These are phyloP conservation scores for Parnassius smintheus DNA, from an alignment of 2,888 invertebrate species.

Conservation along the genomic window DNA sequence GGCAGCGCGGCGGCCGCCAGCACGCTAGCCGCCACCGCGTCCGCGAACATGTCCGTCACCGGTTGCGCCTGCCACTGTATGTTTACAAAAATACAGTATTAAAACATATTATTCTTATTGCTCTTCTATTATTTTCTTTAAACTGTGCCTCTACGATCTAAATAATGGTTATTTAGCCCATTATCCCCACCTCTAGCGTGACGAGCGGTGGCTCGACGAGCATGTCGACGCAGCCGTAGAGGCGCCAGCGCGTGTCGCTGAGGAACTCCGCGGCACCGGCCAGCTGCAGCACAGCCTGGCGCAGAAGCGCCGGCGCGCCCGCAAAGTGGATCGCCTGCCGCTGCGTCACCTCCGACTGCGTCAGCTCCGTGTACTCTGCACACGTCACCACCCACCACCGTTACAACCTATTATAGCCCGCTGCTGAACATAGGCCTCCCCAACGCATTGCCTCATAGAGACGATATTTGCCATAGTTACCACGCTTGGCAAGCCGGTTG, in stretches of 20 bases:
- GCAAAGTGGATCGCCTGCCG: slow-evolving; percentile 94
- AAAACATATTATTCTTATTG: too few relatives aligned
- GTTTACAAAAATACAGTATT: not conserved
- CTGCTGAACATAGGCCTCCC: too few relatives aligned
- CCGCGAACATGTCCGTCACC: slow-evolving; percentile 98
- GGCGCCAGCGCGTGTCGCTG: slow-evolving; percentile 86
- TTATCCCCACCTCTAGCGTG: slow-evolving; percentile 85
- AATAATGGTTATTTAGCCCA: not conserved
- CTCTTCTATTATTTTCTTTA: too few relatives aligned
- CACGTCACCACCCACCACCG: too few relatives aligned
- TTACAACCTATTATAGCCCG: too few relatives aligned
- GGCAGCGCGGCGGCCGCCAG: slow-evolving; percentile 85
- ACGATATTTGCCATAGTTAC: too few relatives aligned
- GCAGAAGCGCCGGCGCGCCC: slow-evolving; percentile 86
- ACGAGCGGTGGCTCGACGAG: slow-evolving; percentile 86
- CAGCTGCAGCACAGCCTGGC: slow-evolving; percentile 89
- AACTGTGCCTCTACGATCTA: too few relatives aligned
- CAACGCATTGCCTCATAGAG: too few relatives aligned
- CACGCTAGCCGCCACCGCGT: slow-evolving; percentile 94
- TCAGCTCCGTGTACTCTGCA: slow-evolving; percentile 96
- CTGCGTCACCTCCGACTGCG: slow-evolving; percentile 95
- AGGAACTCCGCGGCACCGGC: slow-evolving; percentile 86
- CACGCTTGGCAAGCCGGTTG: too few relatives aligned
- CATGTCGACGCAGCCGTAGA: slow-evolving; percentile 92
- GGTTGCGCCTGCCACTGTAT: slow-evolving; percentile 95